Conservation (phyloP, 2,797 vertebrate genomes). For the Oreortyx pictus region DNA sequence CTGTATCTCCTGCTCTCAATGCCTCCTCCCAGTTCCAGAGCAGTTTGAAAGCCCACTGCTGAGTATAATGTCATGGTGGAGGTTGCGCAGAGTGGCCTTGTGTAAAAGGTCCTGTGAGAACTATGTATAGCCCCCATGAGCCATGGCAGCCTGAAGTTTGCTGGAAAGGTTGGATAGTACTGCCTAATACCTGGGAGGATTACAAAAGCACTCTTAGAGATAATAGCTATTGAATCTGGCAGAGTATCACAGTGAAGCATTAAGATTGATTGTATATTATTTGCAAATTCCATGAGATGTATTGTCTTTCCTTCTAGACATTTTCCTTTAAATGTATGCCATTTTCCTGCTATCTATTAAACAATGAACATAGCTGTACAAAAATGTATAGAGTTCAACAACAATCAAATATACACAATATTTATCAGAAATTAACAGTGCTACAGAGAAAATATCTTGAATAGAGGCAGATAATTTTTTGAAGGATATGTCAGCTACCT, state of each 20-base stretch:
- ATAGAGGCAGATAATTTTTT: neutral
- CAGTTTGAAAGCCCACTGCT: neutral
- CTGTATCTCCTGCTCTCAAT: neutral
- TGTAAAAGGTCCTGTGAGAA: neutral
- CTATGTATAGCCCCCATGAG: neutral
- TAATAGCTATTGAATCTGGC: neutral
- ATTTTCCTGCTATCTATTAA: neutral
- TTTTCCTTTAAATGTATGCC: neutral
- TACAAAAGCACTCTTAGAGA: neutral
- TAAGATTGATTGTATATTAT: neutral
- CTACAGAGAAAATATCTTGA: neutral
- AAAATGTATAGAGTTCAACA: neutral
- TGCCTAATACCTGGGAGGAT: neutral
- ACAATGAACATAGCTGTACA: neutral
- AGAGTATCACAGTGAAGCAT: fast-evolving
- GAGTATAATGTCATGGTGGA: neutral
- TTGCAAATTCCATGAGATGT: neutral
- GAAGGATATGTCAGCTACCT: neutral
- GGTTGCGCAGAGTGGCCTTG: fast-evolving
- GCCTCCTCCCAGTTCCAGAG: neutral
- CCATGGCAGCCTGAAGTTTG: neutral
- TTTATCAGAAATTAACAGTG: neutral
- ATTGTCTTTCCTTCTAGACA: neutral
- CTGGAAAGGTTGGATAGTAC: neutral
- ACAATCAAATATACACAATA: fast-evolving